Conservation (phyloP, 2,888 invertebrate species). For the Epinotia bilunana region DNA sequence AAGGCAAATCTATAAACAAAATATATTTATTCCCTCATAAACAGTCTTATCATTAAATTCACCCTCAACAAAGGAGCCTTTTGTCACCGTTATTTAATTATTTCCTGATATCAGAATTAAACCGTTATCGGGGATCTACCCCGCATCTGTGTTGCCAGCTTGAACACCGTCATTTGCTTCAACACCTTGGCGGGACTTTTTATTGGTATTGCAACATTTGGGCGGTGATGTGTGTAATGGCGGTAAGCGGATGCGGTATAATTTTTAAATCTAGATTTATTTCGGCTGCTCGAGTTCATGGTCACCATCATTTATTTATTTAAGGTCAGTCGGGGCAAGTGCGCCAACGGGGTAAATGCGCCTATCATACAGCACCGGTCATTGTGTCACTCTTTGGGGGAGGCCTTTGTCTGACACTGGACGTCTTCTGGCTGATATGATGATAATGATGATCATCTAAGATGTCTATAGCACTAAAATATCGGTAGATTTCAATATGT, state of each 20-base stretch:
- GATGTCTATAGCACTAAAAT: too few species aligned
- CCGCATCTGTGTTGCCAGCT: constrained; percentile 42
- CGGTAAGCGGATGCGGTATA: constrained; percentile 53
- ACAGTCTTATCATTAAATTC: constrained; percentile 18
- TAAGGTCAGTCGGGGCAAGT: too few species aligned
- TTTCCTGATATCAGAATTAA: constrained; percentile 31
- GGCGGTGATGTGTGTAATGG: constrained; percentile 45
- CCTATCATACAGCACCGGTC: too few species aligned
- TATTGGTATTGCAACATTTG: constrained; percentile 64
- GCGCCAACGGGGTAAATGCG: too few species aligned
- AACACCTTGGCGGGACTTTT: constrained; percentile 73
- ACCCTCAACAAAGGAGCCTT: constrained; percentile 7
- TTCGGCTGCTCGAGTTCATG: neutral
- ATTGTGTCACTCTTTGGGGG: too few species aligned
- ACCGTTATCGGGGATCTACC: constrained; percentile 37
- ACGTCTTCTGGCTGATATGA: too few species aligned
- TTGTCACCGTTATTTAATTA: constrained; percentile 37
- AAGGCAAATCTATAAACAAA: neutral
- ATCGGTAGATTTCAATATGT: too few species aligned
- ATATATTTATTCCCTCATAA: neutral
- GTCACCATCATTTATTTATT: too few species aligned
- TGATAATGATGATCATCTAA: too few species aligned
- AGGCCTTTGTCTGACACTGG: too few species aligned
- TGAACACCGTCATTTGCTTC: constrained; percentile 67
- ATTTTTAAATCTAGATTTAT: neutral